Base-by-base conservation (phyloP, 2,888 invertebrate species). In the Resseliella maxima region DNA sequence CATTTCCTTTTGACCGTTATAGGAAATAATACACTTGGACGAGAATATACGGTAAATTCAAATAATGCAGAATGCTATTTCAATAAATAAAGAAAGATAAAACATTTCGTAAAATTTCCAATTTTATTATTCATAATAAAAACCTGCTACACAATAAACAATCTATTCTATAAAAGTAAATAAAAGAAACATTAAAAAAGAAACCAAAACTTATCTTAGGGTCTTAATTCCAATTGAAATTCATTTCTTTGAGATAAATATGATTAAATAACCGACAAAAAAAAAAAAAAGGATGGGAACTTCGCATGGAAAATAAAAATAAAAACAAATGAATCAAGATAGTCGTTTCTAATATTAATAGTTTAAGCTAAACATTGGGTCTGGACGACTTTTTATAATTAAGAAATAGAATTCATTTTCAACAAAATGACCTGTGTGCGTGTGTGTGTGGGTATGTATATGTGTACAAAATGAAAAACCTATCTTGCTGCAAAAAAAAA, bases 161-260 rank as follows among this genome's bases (percentile, higher is more conserved):
- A 50, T 50, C 72, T 35, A 59, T 18, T 15, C 50, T n/a, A 50
- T 15, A 2, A 45, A 50, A 18, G 59, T 2, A 59, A 59, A 15
- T 2, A 59, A 27, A 24, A n/a, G 27, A 59, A 59, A 59, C 15
- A 0, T 72, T 72, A 72, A 2, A 72, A 59, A 50, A 50, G 8
- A 12, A 31, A 72, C 72, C 31, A 15, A 31, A 72, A 31, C 31
- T 5, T 15, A 35, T 59, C 5, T 50, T n/a, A 24, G 24, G 24
- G 18, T 24, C n/a, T 59, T 59, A 31, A 5, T 1, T 72, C 72
- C 15, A 72, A 72, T 72, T 18, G 72, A 72, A 72, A 72, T 72
- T 72, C 72, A 72, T 15, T 72, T 72, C 5, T 31, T 72, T 27
- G 50, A 2, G 72, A 72, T 72, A 72, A 72, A 72, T 72, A 72